Conservation (phyloP, 2,797 vertebrate species). For the Aphelocoma californica region DNA sequence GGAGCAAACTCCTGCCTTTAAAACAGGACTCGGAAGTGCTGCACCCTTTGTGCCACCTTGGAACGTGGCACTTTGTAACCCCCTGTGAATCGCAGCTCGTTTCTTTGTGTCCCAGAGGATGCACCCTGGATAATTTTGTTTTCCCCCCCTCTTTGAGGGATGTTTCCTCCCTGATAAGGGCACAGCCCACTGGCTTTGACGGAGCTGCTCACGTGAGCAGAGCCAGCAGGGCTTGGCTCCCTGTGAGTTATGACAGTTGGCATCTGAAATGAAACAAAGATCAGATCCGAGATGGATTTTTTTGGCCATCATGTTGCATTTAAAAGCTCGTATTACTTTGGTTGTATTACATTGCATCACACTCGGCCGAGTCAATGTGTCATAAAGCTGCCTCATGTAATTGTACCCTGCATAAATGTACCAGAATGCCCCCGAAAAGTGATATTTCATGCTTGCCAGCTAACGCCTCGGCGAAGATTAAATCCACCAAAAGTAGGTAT, state of each 20-base stretch:
- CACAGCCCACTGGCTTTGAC: neutral
- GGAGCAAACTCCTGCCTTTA: neutral
- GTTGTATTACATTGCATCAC: conserved; percentile 57
- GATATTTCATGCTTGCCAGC: conserved; percentile 52
- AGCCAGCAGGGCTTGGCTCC: neutral
- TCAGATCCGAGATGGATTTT: conserved; percentile 40
- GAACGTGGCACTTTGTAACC: neutral
- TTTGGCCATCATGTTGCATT: conserved; percentile 65
- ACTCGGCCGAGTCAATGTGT: conserved; percentile 39
- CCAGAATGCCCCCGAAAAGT: conserved; percentile 46
- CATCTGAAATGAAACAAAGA: conserved; percentile 35
- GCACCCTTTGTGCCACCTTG: neutral
- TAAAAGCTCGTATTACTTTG: conserved; percentile 62
- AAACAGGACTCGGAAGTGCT: neutral
- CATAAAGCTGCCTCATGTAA: conserved; percentile 63
- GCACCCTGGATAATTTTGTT: neutral
- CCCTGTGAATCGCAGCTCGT: neutral
- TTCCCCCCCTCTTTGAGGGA: neutral
- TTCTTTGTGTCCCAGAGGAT: neutral
- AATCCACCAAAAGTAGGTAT: conserved; percentile 57
- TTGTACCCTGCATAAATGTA: conserved; percentile 54
- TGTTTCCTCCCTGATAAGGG: neutral
- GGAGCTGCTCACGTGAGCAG: neutral
- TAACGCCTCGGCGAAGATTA: conserved; percentile 42
- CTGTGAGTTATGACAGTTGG: conserved; percentile 22